Evolutionary conservation across 2,113 vertebrate genomes (phyloP), one percentile per base, ranked within the genome.

Genomic region (Corythoichthys haematopterus): DNA sequence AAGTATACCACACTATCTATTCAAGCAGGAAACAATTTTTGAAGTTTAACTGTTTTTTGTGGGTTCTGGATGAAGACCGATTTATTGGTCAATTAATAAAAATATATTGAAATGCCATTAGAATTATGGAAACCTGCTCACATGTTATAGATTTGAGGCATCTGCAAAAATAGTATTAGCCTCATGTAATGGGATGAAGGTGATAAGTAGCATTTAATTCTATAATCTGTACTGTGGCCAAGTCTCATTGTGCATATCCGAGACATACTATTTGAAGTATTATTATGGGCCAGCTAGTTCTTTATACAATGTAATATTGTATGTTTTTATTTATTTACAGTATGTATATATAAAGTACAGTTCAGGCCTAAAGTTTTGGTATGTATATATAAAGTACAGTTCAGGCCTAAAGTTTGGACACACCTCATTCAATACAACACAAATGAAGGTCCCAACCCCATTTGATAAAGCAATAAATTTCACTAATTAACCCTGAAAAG

Each of bases 131-230:
- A 57, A 43, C 40, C 38, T 68, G 46, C 35, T 67, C 20, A 51
- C 68, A 65, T 69, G 33, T 63, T 57, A 69, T 56, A 68, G 63
- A 60, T 28, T 82, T 80, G 78, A 69, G 82, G 83, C 78, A 78
- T 85, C 75, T 80, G 78, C 80, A 83, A 69, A 33, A 47, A 7
- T 28, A 46, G 2, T 52, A 43, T 81, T 78, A 89, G 84, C 84
- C 68, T 86, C 88, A 90, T 91, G 88, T 81, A 53, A 61, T 35
- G 38, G 74, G 84, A 88, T 89, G 77, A 84, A 67, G 52, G 38
- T 72, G 71, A 83, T 85, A 83, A 88, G 70, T 68, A 64, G 61
- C 72, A 71, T 74, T 11, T 79, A 69, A 83, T 70, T 71, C 80
- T 78, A 65, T 81, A 86, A 86, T 83, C 85, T 68, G 73, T 51